Conservation (phyloP, 2,888 invertebrate genomes). For the Apotomis betuletana region DNA sequence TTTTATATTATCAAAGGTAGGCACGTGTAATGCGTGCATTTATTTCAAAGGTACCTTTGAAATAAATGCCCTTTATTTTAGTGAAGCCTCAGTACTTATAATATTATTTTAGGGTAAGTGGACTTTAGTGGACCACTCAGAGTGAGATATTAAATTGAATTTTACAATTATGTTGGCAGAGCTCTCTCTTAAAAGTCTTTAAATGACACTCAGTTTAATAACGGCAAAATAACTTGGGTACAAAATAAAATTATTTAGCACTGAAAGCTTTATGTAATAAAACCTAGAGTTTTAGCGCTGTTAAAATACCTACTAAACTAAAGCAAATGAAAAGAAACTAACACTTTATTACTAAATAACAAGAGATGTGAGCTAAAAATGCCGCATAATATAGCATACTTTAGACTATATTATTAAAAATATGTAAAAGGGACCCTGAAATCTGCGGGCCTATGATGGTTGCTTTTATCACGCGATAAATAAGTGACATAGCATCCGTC, state of each 20-base stretch:
- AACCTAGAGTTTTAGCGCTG: neutral
- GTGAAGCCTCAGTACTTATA: neutral
- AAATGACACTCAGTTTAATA: conserved; percentile 7
- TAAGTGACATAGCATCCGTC: too few species aligned
- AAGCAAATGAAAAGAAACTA: too few species aligned
- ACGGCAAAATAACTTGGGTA: neutral
- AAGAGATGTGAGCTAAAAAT: too few species aligned
- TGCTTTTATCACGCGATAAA: too few species aligned
- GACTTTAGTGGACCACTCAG: conserved; percentile 12
- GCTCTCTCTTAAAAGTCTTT: conserved; percentile 7
- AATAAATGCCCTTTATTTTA: conserved; percentile 2
- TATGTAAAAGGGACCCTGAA: too few species aligned
- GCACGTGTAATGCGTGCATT: too few species aligned
- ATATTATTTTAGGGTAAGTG: conserved; percentile 24
- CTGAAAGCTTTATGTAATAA: conserved; percentile 3
- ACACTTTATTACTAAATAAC: too few species aligned
- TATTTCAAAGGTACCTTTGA: neutral
- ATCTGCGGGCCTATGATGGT: too few species aligned
- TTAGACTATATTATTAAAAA: too few species aligned
- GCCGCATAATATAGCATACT: too few species aligned
- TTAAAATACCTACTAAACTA: neutral
- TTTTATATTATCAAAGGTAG: too few species aligned
- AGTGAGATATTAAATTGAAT: conserved; percentile 31
- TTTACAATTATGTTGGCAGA: conserved; percentile 21
- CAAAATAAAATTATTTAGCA: conserved; percentile 2